Conservation (phyloP, 2,888 invertebrate species). For the Athrips mouffetella region DNA sequence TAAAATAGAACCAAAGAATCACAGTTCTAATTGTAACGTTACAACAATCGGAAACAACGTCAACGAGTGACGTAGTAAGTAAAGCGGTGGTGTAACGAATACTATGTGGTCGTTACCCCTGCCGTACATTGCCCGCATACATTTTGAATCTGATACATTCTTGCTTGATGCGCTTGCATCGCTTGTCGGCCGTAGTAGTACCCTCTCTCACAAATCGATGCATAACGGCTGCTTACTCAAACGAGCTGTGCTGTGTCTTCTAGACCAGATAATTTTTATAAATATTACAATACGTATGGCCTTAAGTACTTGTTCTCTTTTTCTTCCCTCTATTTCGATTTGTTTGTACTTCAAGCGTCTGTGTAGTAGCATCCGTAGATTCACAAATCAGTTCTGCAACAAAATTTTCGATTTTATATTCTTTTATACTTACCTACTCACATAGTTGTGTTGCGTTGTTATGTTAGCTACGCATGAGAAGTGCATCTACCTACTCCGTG, state of each 20-base stretch:
- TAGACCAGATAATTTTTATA: constrained; percentile 31
- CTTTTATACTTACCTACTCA: too few species aligned
- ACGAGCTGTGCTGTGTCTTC: constrained; percentile 15
- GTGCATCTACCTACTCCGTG: constrained; percentile 23
- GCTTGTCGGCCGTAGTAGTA: background rate
- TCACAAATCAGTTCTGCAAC: too few species aligned
- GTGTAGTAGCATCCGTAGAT: too few species aligned
- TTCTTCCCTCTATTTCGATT: constrained; percentile 11
- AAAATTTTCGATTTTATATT: too few species aligned
- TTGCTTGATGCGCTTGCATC: constrained; percentile 15
- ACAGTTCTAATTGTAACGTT: constrained; percentile 2
- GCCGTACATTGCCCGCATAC: constrained; percentile 24
- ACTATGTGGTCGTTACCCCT: constrained; percentile 22
- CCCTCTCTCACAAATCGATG: constrained; percentile 26
- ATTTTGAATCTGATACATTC: constrained; percentile 17
- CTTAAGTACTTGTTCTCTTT: constrained; percentile 10
- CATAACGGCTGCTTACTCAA: constrained; percentile 31
- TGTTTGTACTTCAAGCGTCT: constrained; percentile 9
- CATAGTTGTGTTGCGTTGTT: too few species aligned
- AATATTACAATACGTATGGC: constrained; percentile 22
- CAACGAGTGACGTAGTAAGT: constrained; percentile 1
- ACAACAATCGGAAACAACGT: constrained; percentile 7
- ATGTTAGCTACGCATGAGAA: constrained; percentile 20
- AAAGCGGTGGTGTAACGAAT: constrained; percentile 4
- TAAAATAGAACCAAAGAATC: background rate